Conservation (phyloP, 2,113 vertebrate species). For the Fregata magnificens region DNA sequence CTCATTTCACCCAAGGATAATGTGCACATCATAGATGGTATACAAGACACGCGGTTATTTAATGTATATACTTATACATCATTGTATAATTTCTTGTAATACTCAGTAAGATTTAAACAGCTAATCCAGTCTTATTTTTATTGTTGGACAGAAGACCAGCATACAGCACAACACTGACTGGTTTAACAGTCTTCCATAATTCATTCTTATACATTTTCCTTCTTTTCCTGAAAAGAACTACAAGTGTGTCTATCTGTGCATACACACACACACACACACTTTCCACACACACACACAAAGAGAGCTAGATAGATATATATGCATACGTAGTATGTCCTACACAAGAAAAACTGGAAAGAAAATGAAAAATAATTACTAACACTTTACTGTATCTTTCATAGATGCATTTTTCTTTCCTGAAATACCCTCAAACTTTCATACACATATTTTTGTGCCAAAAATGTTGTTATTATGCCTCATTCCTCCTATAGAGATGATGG, state of each 20-base stretch:
- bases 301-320: neutral
- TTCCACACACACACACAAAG: neutral
- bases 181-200: neutral
- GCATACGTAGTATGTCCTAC: neutral
- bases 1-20: neutral
- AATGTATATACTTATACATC: neutral
- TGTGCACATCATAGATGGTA: too few species aligned
- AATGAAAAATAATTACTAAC: neutral
- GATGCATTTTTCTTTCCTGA: neutral
- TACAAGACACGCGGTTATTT: neutral
- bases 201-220: neutral
- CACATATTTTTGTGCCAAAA: neutral
- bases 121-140: neutral
- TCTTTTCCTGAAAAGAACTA: neutral
- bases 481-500: neutral
- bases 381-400: neutral
- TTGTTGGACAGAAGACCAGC: neutral
- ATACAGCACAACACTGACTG: neutral
- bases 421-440: neutral
- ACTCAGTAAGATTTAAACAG: neutral
- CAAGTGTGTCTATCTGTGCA: neutral
- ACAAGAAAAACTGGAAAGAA: neutral
- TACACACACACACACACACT: rapidly evolving
- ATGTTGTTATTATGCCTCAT: neutral
- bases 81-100: neutral